These are phyloP conservation scores for Cataglyphis altisquamis DNA, from an alignment of 2,888 invertebrate genomes.

Conservation along the genomic window DNA sequence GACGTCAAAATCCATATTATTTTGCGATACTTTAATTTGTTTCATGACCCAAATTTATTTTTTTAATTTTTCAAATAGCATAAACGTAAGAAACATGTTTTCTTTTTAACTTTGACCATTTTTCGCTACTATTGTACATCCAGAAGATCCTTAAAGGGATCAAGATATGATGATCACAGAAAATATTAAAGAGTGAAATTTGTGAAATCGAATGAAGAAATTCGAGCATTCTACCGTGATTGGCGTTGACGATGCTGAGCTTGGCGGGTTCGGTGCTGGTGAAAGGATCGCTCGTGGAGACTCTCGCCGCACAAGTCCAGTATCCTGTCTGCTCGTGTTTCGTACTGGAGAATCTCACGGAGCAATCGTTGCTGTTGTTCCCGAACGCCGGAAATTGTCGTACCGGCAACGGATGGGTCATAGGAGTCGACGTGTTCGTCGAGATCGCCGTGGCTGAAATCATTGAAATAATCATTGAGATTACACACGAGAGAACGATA, in stretches of 20 bases:
- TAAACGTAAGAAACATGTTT: too few species aligned
- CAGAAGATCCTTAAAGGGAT: neutral
- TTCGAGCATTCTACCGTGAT: conserved; percentile 71
- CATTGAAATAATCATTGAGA: conserved; percentile 5
- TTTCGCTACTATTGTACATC: too few species aligned
- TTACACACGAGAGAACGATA: conserved; percentile 18
- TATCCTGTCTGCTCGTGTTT: conserved; percentile 84
- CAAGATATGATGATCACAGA: neutral
- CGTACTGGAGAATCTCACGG: conserved; percentile 83
- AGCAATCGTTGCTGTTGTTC: conserved; percentile 84
- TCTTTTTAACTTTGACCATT: too few species aligned
- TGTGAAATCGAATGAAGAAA: neutral
- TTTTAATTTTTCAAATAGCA: too few species aligned
- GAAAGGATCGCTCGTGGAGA: conserved; percentile 79
- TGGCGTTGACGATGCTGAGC: conserved; percentile 80
- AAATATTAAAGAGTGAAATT: conserved; percentile 7
- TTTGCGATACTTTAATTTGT: too few species aligned
- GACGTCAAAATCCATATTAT: too few species aligned
- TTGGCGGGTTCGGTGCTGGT: conserved; percentile 82
- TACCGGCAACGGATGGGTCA: conserved; percentile 80
- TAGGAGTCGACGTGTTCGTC: conserved; percentile 73
- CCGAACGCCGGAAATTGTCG: conserved; percentile 84
- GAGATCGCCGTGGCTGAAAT: conserved; percentile 74
- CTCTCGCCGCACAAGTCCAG: conserved; percentile 84
- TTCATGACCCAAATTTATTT: too few species aligned